Base-by-base conservation (phyloP, 2,888 invertebrate genomes). In the Eupithecia dodoneata region DNA sequence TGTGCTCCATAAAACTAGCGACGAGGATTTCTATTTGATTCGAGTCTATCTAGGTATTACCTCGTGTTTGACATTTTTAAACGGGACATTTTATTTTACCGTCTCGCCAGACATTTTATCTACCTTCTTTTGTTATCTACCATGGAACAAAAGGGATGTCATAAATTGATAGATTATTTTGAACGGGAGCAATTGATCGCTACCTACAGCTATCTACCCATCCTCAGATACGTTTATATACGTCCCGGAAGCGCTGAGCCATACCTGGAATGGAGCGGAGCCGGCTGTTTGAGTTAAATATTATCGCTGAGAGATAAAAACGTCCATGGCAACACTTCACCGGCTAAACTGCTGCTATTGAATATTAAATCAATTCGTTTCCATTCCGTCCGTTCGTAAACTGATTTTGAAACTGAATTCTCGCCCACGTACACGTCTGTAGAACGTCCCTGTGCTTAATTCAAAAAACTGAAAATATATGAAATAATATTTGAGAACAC, bases 341-440 rank as follows among this genome's bases (percentile, higher is more conserved):
- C 74, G 74, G 49, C 72, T 72, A 72, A 74, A 72, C 69, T 59
- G 65, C 72, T 73, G 49, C 63, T 65, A 73, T 73, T 74, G 67
- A 78, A 78, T 72, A 45, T 70, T 47, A 71, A 72, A 76, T 76
- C 52, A 76, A 65, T 75, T 69, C 69, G 63, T 65, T 79, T 78
- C 73, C 78, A 66, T 73, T 47, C 41, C 63, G 74, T 13, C 67
- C 76, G 74, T 67, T 47, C 12, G n/a, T 72, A 72, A 77, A 77
- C 72, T 77, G 71, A 74, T 76, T 71, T 49, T 44, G 47, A 71
- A 76, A 63, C 72, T 41, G 66, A 67, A 67, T 67, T 52, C 12
- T 45, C n/a, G 9, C 7, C 42, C 18, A 52, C 9, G 6, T 47
- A 41, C 5, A 63, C 13, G 9, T 47, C 49, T 72, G n/a, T 52